Percentiles rank a stretch among this genome's conserved stretches.
Conservation (phyloP, 2,797 vertebrate genomes). For the Iguana delicatissima region DNA sequence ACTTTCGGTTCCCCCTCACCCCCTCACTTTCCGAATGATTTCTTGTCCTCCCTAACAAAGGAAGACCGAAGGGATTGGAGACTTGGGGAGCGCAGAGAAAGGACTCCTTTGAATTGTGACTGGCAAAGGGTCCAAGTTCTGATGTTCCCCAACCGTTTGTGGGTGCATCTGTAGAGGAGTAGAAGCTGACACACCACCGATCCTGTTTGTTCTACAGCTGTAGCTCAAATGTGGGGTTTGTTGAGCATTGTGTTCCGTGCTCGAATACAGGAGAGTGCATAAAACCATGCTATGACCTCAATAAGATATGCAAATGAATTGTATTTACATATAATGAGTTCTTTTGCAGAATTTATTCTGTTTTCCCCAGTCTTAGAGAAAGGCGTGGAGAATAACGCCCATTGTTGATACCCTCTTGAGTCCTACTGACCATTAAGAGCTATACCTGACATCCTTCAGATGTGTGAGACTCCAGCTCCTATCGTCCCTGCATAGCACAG, state of each 20-base stretch:
- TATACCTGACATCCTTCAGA: not conserved
- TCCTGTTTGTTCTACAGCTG: constrained; percentile 7
- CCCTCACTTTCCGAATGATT: constrained; percentile 61
- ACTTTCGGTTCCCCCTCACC: constrained; percentile 78
- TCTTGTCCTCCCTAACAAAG: constrained; percentile 74
- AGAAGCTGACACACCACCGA: not conserved
- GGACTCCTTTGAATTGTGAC: constrained; percentile 55
- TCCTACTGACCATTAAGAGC: not conserved
- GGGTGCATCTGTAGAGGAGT: not conserved
- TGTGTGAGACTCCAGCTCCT: too few species aligned
- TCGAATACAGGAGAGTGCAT: not conserved
- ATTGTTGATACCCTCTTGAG: too few species aligned
- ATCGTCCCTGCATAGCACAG: not conserved
- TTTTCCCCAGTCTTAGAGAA: too few species aligned
- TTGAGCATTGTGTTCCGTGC: rapidly evolving
- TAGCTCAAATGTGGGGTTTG: not conserved
- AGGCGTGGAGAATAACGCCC: too few species aligned
- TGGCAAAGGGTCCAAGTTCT: constrained; percentile 52
- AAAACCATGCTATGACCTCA: not conserved
- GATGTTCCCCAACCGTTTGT: constrained; percentile 14
- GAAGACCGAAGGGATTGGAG: constrained; percentile 64
- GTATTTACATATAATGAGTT: not conserved
- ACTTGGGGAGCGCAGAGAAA: constrained; percentile 48
- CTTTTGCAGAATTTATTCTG: not conserved
- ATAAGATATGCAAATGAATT: too few species aligned